These are phyloP conservation scores for Lottia gigantea DNA, from an alignment of 2,888 invertebrate species.

Conservation along the genomic window DNA sequence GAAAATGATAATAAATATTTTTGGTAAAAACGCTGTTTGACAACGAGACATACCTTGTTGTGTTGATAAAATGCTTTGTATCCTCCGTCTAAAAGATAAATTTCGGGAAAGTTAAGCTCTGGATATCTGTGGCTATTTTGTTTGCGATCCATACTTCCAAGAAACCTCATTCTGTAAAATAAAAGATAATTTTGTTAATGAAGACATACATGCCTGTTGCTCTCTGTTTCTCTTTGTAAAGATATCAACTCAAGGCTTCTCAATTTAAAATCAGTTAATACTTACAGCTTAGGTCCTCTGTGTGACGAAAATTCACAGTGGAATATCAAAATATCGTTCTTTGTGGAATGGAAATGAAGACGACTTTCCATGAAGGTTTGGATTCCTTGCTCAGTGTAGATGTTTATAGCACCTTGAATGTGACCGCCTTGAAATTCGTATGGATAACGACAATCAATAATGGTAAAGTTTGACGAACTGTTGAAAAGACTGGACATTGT, in stretches of 20 bases:
- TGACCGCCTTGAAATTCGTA: slow-evolving; percentile 78
- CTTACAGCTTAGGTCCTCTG: slow-evolving; percentile 30
- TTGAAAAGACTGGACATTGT: slow-evolving; percentile 72
- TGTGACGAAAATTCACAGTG: slow-evolving; percentile 33
- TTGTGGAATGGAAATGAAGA: background rate
- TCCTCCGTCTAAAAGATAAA: too few relatives aligned
- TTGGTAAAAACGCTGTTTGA: too few relatives aligned
- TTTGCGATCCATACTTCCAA: too few relatives aligned
- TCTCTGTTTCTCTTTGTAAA: background rate
- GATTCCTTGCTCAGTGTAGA: slow-evolving; percentile 18
- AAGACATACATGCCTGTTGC: background rate
- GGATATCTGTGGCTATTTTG: too few relatives aligned
- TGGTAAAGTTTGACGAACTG: slow-evolving; percentile 75
- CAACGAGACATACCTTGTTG: too few relatives aligned
- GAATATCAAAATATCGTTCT: slow-evolving; percentile 26
- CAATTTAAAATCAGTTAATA: background rate
- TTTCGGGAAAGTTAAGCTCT: too few relatives aligned
- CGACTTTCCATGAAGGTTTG: slow-evolving; percentile 12
- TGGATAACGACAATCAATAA: slow-evolving; percentile 94
- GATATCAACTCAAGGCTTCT: background rate
- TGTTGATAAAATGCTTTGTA: too few relatives aligned
- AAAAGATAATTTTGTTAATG: background rate
- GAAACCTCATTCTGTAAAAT: too few relatives aligned
- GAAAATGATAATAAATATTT: too few relatives aligned
- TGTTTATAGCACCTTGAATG: slow-evolving; percentile 19